Evolutionary conservation across 35 echinoderm and acorn worm species (phyloP).

Genomic region (Apostichopus parvimensis): DNA sequence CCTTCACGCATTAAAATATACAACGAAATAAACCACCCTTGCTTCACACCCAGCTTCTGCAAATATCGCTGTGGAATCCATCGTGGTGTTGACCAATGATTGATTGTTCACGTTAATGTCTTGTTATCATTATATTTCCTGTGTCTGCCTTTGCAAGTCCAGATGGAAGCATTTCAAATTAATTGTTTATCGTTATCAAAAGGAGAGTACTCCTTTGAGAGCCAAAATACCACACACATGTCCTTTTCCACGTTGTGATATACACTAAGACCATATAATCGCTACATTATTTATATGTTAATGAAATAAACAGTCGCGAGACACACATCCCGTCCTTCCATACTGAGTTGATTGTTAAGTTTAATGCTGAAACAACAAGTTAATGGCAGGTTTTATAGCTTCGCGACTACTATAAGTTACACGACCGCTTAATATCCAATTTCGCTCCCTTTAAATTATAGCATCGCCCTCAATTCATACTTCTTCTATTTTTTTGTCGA

Average conservation of each 20-base stretch:
- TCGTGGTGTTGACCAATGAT: too few species aligned
- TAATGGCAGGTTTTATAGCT: conserved; percentile 27
- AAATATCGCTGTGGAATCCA: too few species aligned
- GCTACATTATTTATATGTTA: conserved; percentile 39
- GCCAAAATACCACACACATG: neutral
- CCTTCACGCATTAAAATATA: too few species aligned
- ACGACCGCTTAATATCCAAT: neutral
- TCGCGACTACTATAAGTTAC: neutral
- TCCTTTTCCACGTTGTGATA: too few species aligned
- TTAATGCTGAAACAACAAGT: conserved; percentile 22
- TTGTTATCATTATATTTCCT: too few species aligned
- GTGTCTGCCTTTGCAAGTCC: too few species aligned
- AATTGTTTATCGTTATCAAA: conserved; percentile 4
- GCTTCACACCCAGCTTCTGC: too few species aligned
- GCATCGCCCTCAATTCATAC: neutral
- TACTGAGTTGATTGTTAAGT: neutral
- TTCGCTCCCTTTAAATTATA: neutral
- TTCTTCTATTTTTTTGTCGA: neutral
- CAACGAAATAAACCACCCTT: too few species aligned
- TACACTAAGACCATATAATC: neutral
- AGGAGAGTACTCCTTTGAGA: neutral
- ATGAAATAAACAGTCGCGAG: conserved; percentile 36
- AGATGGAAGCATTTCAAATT: neutral
- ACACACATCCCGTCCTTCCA: neutral
- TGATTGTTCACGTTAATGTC: too few species aligned